Base-by-base conservation (phyloP, 2,888 invertebrate species). In the Drosophila longiperda region DNA sequence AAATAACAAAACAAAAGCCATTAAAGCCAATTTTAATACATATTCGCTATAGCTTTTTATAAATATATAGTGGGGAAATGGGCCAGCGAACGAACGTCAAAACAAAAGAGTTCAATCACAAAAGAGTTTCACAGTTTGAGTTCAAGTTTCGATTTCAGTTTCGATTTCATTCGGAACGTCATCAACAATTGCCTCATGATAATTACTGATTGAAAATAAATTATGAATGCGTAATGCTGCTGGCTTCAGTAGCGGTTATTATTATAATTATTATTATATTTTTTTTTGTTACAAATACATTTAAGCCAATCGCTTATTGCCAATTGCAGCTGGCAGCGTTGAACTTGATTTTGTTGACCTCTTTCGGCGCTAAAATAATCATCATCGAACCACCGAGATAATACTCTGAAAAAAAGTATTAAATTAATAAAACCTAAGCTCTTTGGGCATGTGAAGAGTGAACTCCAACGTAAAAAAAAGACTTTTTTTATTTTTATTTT, bases 201-300 rank as follows among this genome's bases (percentile, higher is more conserved):
- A 82, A 85, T 84, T 79, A 84, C 66, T 52, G 55, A 53, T 65
- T 64, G 66, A 78, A 74, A 71, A 76, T 83, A 68, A 80, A 74
- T 75, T 89, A 86, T 85, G 85, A 85, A 86, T 66, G 32, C 60
- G 66, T 26, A 33, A 45, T 66, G 62, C 75, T 71, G 75, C n/a
- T 20, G 36, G 6, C 55, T 36, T 53, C 54, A 63, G 63, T 55
- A 23, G 17, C 45, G 23, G 23, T 15, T 45, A 23, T 23, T 45
- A 23, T 23, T 4, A 45, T 23, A 23, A 29, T 29, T 29, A 29
- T 6, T 29, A 3, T 12, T 23, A n/a, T n/a, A n/a, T 45, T 45
- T 40, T 40, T 23, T 59, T 81, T 65, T 63, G 52, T 82, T 75
- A 69, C 75, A 82, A 73, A 71, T 73, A 70, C 64, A 66, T 86